A percentile compares a stretch with the other conserved stretches of the same genome.
Conservation (phyloP, 2,888 invertebrate genomes). For the Lasius platythorax region DNA sequence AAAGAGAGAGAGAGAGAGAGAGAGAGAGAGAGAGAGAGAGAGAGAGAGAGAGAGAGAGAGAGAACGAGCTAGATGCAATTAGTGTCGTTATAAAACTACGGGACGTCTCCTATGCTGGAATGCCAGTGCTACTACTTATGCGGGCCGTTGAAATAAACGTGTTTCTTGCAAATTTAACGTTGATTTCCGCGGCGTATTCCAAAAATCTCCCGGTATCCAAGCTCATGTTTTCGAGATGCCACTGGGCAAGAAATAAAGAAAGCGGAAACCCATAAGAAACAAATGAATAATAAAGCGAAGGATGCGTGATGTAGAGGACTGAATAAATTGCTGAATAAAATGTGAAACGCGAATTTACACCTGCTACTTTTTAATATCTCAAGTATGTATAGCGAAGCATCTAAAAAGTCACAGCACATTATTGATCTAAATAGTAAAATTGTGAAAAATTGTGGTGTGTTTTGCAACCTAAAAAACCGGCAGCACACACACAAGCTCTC, state of each 20-base stretch:
- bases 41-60: neutral
- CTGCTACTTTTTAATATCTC: neutral
- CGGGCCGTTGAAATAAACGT: slow-evolving; percentile 43
- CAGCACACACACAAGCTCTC: neutral
- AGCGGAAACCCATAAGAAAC: slow-evolving; percentile 4
- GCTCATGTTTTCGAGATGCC: slow-evolving; percentile 4
- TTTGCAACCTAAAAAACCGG: neutral
- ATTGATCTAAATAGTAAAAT: neutral
- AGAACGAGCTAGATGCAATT: slow-evolving; percentile 59
- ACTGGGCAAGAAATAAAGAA: slow-evolving; percentile 2
- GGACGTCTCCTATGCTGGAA: slow-evolving; percentile 38
- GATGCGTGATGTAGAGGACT: slow-evolving; percentile 7
- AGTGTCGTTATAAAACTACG: slow-evolving; percentile 62
- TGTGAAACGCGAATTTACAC: neutral
- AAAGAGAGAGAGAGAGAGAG: neutral
- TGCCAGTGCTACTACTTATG: slow-evolving; percentile 39
- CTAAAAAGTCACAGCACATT: neutral
- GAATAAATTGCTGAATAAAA: slow-evolving; percentile 39
- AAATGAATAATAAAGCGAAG: slow-evolving; percentile 31
- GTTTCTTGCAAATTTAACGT: slow-evolving; percentile 50
- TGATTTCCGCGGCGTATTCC: slow-evolving; percentile 41
- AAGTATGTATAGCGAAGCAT: neutral
- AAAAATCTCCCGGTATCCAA: slow-evolving; percentile 33
- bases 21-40: no score
- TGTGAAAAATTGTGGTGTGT: neutral